phyloP scores from a whole-genome alignment of 53 echinoderm and acorn worm species.

The Actinopyga echinites region DNA sequence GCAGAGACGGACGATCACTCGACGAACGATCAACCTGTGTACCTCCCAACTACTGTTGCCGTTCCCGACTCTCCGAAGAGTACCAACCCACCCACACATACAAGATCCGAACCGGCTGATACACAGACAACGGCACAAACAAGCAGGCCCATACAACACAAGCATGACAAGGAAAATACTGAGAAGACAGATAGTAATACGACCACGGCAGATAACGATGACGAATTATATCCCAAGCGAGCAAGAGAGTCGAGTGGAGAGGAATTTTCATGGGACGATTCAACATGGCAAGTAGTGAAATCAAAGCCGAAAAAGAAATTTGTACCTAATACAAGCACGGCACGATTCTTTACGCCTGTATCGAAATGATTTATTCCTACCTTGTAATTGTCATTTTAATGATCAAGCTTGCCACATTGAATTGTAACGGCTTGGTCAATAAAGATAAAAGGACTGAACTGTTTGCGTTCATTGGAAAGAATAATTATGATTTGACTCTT shows the following conservation, averaged over 20 bases:
- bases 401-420: constrained; percentile 1
- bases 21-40: no score
- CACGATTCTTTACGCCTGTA: background rate
- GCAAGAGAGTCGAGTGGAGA: background rate
- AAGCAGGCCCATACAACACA: no score
- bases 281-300: background rate
- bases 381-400: background rate
- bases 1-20: no score
- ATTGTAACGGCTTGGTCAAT: constrained; percentile 4
- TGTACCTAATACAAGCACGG: background rate
- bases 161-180: background rate
- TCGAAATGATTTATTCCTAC: background rate
- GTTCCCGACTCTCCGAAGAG: no score
- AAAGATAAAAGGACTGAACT: background rate
- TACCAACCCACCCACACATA: no score
- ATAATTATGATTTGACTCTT: background rate
- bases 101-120: no score
- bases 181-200: no score
- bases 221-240: no score
- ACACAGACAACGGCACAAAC: no score
- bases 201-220: no score
- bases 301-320: background rate
- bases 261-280: background rate
- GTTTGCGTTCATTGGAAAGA: background rate
- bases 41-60: no score